These are phyloP conservation scores for Nansenia antarctica DNA, from an alignment of 2,113 vertebrate genomes.

Conservation along the genomic window DNA sequence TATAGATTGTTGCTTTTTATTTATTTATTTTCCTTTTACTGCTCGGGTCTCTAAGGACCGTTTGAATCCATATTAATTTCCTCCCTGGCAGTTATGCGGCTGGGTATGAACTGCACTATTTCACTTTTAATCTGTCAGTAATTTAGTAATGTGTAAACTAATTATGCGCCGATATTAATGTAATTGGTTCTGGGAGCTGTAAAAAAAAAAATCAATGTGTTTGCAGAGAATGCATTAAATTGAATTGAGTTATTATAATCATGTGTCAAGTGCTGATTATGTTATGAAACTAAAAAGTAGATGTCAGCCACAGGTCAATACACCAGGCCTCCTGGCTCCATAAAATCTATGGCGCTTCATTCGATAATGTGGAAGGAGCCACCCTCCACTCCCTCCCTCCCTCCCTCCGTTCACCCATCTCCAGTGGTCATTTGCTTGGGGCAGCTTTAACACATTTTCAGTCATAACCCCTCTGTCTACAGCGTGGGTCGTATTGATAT, in stretches of 20 bases:
- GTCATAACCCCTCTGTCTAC: conserved; percentile 26
- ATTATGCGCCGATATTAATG: conserved; percentile 99
- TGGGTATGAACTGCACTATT: conserved; percentile 96
- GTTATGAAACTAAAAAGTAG: conserved; percentile 84
- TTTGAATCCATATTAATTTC: conserved; percentile 99
- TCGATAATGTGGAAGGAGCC: conserved; percentile 61
- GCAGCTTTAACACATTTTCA: conserved; percentile 24
- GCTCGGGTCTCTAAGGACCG: conserved; percentile 90
- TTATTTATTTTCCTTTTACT: conserved; percentile 77
- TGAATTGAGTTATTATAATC: conserved; percentile 86
- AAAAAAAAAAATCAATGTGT: conserved; percentile 93
- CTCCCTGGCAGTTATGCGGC: conserved; percentile 97
- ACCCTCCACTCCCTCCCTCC: conserved; percentile 19
- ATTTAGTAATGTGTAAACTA: conserved; percentile 99
- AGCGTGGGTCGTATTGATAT: conserved; percentile 43
- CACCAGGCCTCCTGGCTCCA: conserved; percentile 55
- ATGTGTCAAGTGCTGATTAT: conserved; percentile 85
- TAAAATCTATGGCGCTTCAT: conserved; percentile 72
- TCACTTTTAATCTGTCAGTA: conserved; percentile 99
- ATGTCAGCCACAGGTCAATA: conserved; percentile 77
- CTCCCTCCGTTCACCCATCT: conserved; percentile 11
- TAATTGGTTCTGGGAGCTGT: conserved; percentile 93
- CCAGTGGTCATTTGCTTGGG: conserved; percentile 4
- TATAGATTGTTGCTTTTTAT: conserved; percentile 84
- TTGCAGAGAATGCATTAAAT: conserved; percentile 89